These are phyloP conservation scores for Heloderma charlesbogerti DNA, from an alignment of 2,113 vertebrate genomes.

Conservation along the genomic window DNA sequence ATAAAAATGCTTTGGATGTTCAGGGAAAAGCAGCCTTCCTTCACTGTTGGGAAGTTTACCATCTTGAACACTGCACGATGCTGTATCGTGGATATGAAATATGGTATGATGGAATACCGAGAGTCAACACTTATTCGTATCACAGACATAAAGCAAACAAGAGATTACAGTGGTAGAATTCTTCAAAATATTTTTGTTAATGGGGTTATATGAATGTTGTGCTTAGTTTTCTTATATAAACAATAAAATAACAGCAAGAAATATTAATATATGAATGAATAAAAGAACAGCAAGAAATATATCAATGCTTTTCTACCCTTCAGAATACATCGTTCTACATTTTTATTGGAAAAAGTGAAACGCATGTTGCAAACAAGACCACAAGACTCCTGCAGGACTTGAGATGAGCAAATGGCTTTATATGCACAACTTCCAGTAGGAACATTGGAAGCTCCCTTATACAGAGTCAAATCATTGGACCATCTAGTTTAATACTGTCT, in stretches of 20 bases:
- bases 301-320: background rate
- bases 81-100: conserved; percentile 55
- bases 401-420: background rate
- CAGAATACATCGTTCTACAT: background rate
- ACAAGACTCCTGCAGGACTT: background rate
- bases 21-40: conserved; percentile 82
- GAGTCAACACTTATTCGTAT: background rate
- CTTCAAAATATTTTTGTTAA: background rate
- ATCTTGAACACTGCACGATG: conserved; percentile 75
- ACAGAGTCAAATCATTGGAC: background rate
- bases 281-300: background rate
- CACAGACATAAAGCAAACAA: background rate
- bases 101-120: background rate
- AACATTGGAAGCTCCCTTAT: background rate
- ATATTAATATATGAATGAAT: background rate
- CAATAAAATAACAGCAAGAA: background rate
- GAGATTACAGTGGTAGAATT: background rate
- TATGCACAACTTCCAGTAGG: no score
- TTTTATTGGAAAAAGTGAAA: background rate
- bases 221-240: background rate
- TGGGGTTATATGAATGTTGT: background rate
- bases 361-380: background rate
- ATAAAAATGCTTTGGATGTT: conserved; percentile 67
- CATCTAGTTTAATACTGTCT: no score
- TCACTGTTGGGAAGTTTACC: conserved; percentile 63